phyloP scores from a whole-genome alignment of 2,113 vertebrate genomes.

The Passer montanus region DNA sequence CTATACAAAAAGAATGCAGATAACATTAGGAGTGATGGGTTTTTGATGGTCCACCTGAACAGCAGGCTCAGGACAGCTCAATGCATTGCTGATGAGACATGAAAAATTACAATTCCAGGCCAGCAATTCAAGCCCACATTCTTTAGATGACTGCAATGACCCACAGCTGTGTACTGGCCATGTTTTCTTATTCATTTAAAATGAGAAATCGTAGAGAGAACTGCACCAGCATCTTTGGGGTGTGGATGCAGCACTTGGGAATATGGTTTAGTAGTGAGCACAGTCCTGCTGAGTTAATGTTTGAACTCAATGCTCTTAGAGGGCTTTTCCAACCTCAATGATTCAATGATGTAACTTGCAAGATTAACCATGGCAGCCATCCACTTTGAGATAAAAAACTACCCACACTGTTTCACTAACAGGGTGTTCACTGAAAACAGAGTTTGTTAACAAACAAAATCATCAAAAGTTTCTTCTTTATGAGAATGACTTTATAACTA shows the following conservation, averaged over 20 bases:
- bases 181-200: not conserved
- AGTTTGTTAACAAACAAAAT: not conserved
- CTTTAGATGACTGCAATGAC: not conserved
- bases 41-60: not conserved
- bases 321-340: not conserved
- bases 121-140: not conserved
- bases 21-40: not conserved
- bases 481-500: not conserved
- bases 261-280: not conserved
- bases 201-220: not conserved
- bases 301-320: not conserved
- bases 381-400: not conserved
- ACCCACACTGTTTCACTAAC: not conserved
- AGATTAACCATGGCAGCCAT: not conserved
- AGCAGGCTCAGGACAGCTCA: not conserved
- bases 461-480: not conserved
- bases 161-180: not conserved
- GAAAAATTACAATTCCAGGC: not conserved
- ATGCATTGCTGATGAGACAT: not conserved
- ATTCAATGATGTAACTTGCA: not conserved
- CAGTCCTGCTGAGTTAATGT: not conserved
- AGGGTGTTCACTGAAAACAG: not conserved
- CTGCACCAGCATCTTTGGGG: not conserved
- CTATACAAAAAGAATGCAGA: not conserved
- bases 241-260: not conserved